These are phyloP conservation scores for Arctopsyche grandis DNA, from an alignment of 1,140 invertebrate genomes.

Conservation along the genomic window DNA sequence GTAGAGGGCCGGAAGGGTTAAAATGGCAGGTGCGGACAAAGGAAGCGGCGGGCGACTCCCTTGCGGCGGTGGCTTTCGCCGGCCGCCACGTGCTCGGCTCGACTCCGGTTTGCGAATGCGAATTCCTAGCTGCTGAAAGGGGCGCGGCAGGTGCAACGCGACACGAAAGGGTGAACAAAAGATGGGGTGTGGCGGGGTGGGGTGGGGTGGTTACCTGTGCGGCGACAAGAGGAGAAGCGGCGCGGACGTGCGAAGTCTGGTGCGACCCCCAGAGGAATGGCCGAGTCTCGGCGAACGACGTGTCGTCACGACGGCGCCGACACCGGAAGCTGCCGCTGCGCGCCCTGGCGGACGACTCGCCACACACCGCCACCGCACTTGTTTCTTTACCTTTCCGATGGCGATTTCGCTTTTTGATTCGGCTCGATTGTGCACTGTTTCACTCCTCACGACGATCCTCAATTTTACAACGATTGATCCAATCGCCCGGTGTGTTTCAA, in stretches of 20 bases:
- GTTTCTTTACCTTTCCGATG: no score
- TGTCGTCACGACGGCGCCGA: slow-evolving; percentile 22
- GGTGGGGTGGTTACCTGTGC: not conserved
- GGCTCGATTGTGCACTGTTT: no score
- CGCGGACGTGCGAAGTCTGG: not conserved
- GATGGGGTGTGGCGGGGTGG: no score
- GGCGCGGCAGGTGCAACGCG: not conserved
- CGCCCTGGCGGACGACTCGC: not conserved
- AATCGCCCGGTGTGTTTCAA: no score
- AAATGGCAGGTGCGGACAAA: no score
- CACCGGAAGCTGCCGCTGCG: slow-evolving; percentile 24
- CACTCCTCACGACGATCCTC: no score
- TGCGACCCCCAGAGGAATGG: slow-evolving; percentile 34
- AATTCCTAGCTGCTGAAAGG: not conserved
- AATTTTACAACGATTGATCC: no score
- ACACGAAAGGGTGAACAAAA: not conserved
- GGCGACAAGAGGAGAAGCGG: slow-evolving; percentile 6
- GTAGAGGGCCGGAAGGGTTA: no score
- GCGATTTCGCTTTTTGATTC: no score
- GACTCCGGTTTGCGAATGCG: not conserved
- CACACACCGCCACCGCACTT: not conserved
- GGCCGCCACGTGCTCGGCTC: not conserved
- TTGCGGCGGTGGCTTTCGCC: no score
- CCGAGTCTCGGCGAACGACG: slow-evolving; percentile 30
- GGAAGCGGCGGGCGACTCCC: no score